A percentile compares a stretch with the other conserved stretches of the same genome.
Evolutionary conservation across 1,140 invertebrate genomes (phyloP).

Genomic region (Myzus persicae): DNA sequence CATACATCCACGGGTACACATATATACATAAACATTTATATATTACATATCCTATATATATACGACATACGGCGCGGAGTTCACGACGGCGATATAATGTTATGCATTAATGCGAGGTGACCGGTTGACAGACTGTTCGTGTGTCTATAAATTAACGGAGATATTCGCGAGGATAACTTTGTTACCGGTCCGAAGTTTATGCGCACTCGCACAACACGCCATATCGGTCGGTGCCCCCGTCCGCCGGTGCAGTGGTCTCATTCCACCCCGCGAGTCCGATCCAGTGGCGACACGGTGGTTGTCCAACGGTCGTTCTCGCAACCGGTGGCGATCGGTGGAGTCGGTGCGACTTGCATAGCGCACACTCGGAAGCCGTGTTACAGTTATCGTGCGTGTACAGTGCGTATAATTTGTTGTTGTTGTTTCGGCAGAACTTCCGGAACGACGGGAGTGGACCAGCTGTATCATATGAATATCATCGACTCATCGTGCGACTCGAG

Average conservation of each 20-base stretch:
- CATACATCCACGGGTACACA: neutral
- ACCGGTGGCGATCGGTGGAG: too few species aligned
- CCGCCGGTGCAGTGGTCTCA: neutral
- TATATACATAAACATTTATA: neutral
- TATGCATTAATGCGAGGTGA: neutral
- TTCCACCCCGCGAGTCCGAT: neutral
- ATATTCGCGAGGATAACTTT: conserved; percentile 36
- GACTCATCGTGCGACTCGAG: too few species aligned
- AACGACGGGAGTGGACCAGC: too few species aligned
- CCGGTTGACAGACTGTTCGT: neutral
- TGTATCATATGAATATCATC: too few species aligned
- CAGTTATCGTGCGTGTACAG: too few species aligned
- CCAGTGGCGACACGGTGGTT: neutral
- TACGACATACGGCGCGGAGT: neutral
- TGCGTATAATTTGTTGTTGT: too few species aligned
- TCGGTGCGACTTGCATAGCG: too few species aligned
- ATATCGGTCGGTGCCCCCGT: conserved; percentile 34
- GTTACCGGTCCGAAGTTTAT: conserved; percentile 27
- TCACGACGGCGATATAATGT: neutral
- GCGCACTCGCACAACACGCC: conserved; percentile 11
- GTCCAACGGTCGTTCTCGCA: neutral
- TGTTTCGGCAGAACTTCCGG: too few species aligned
- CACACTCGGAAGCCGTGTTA: too few species aligned
- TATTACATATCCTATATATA: too few species aligned
- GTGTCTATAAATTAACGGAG: conserved; percentile 40